Evolutionary conservation across 2,888 invertebrate genomes (phyloP).

Genomic region (Macrophya alboannulata): DNA sequence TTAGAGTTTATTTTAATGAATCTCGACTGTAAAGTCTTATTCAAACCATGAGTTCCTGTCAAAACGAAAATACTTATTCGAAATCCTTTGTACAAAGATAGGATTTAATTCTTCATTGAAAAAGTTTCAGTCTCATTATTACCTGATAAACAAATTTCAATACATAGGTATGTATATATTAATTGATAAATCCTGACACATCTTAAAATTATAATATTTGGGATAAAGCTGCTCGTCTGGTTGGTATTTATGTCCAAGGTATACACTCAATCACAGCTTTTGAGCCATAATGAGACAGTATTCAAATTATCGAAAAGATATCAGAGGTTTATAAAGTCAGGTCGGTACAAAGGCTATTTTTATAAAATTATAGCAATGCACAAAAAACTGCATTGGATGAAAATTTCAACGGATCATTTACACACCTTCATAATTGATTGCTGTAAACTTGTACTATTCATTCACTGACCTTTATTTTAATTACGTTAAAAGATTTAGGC

Average conservation of each 20-base stretch:
- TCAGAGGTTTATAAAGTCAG: neutral
- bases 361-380: neutral
- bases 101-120: neutral
- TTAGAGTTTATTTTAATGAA: neutral
- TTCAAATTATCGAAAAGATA: neutral
- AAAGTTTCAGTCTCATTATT: neutral
- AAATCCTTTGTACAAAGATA: neutral
- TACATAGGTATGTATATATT: neutral
- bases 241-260: slow-evolving; percentile 31
- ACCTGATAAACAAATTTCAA: neutral
- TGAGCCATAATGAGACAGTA: neutral
- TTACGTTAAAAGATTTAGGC: neutral
- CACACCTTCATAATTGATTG: neutral
- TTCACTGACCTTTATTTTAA: neutral
- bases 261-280: slow-evolving; percentile 47
- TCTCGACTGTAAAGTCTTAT: neutral
- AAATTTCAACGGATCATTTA: neutral
- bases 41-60: neutral
- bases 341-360: neutral
- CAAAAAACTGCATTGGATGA: neutral
- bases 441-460: neutral
- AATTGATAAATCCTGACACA: slow-evolving; percentile 13
- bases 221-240: slow-evolving; percentile 40
- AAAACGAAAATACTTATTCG: neutral
- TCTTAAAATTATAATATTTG: slow-evolving; percentile 30